A percentile compares a stretch with the other conserved stretches of the same genome.
phyloP scores from a whole-genome alignment of 2,888 invertebrate species.

The Elysia crispata region DNA sequence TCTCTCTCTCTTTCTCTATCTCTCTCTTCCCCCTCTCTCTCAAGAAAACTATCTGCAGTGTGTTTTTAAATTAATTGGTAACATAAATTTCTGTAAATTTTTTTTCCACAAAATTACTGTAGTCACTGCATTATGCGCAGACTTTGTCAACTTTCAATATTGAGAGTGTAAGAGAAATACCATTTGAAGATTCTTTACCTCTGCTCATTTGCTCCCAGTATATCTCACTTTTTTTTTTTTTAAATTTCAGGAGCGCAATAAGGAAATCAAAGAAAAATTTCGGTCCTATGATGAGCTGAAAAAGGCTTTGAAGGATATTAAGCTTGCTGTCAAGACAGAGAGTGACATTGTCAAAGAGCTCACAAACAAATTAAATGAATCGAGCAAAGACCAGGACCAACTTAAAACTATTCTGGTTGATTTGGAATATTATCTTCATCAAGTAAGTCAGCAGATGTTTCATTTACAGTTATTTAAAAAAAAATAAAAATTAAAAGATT shows the following conservation, averaged over 20 bases:
- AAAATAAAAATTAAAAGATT: too few relatives aligned
- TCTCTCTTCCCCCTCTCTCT: too few relatives aligned
- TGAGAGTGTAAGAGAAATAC: neutral
- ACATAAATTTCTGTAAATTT: too few relatives aligned
- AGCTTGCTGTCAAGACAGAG: conserved; percentile 84
- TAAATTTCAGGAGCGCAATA: conserved; percentile 42
- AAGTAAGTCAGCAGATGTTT: conserved; percentile 74
- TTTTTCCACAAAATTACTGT: too few relatives aligned
- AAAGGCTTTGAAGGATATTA: conserved; percentile 82
- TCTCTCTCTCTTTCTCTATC: too few relatives aligned
- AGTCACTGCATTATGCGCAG: too few relatives aligned
- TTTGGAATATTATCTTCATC: conserved; percentile 86
- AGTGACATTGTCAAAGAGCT: conserved; percentile 82
- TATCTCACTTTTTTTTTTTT: neutral
- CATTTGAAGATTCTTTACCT: too few relatives aligned
- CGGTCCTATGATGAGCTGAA: conserved; percentile 81
- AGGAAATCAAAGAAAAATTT: conserved; percentile 63
- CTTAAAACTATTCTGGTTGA: conserved; percentile 81
- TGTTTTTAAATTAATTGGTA: too few relatives aligned
- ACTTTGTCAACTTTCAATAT: neutral
- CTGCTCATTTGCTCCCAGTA: too few relatives aligned
- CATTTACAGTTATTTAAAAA: too few relatives aligned
- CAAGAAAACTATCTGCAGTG: too few relatives aligned
- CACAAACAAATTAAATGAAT: conserved; percentile 79
- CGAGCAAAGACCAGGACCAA: conserved; percentile 66